Base-by-base conservation (phyloP, 2,888 invertebrate species). In the Perizoma affinitatum region DNA sequence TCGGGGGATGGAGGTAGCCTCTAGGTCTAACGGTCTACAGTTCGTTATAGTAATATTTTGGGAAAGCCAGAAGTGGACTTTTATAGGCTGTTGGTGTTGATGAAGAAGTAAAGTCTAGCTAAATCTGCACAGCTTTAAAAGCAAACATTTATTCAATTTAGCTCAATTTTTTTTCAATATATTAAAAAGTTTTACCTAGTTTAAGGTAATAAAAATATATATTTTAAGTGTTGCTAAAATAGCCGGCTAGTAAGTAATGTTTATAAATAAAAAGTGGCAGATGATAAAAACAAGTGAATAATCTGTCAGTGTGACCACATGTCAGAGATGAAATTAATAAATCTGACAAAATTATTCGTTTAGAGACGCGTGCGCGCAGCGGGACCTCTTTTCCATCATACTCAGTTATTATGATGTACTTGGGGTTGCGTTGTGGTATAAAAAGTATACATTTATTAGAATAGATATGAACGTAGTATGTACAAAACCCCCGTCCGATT, bases 351-450 rank as follows among this genome's bases (percentile, higher is more conserved):
- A 86, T 75, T 80, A 74, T 73, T 76, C 73, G 79, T 80, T 79
- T 81, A 81, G 83, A 76, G 82, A 80, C 86, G 88, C 86, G 87
- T 86, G 87, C 83, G 84, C 87, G 68, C 86, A 65, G 74, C 83
- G 76, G 88, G 89, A 81, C 69, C 58, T 69, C 54, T 45, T 8
- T n/a, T 41, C 38, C 44, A 36, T 36, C 4, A 45, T 40, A 50
- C 43, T 34, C 45, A 35, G 7, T 11, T 49, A 43, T 48, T 36
- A 43, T 58, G n/a, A 9, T 34, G 41, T 41, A 35, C 9, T 43
- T 52, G 49, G 48, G 44, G 53, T 49, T 53, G 44, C 10, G 10
- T 49, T 58, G 22, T 44, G 35, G 52, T 52, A 6, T 8, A 48
- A 38, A 56, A 46, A 44, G 5, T 5, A 8, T 4, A 38, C 4